Percentiles rank a stretch among this genome's conserved stretches.
Evolutionary conservation across 2,888 invertebrate genomes (phyloP).

Genomic region (Drosophila birchii): DNA sequence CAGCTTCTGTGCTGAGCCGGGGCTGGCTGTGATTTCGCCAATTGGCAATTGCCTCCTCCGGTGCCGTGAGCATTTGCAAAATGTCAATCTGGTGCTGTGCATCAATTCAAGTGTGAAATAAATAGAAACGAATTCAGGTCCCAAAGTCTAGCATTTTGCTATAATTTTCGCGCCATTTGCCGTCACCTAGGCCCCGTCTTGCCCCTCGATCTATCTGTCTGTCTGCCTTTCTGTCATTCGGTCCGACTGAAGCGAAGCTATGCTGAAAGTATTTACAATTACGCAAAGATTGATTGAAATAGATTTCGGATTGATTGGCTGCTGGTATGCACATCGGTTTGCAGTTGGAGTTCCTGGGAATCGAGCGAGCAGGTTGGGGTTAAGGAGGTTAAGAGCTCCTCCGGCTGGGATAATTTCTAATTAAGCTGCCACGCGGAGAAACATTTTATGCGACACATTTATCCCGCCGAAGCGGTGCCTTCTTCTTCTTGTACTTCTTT

Average conservation of each 20-base stretch:
- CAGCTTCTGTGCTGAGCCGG: constrained; percentile 49
- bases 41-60: constrained; percentile 48
- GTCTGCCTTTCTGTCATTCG: constrained; percentile 2
- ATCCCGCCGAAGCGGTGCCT: constrained; percentile 14
- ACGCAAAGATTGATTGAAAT: constrained; percentile 84
- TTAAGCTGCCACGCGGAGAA: constrained; percentile 36
- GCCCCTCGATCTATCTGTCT: not conserved
- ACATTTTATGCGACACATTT: constrained; percentile 45
- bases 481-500: not conserved
- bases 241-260: constrained; percentile 48
- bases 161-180: constrained; percentile 81
- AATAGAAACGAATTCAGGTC: constrained; percentile 81
- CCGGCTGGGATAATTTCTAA: constrained; percentile 40
- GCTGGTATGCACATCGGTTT: constrained; percentile 38
- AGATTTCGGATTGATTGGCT: constrained; percentile 83
- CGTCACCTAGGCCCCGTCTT: constrained; percentile 38
- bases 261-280: constrained; percentile 84
- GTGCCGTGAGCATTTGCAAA: constrained; percentile 80
- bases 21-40: constrained; percentile 43
- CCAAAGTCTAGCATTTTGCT: constrained; percentile 68
- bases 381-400: constrained; percentile 37
- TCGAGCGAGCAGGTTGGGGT: constrained; percentile 41
- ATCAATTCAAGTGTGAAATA: constrained; percentile 82
- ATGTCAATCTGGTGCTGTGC: constrained; percentile 82
- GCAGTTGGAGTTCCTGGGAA: constrained; percentile 56